These are phyloP conservation scores for Cataglyphis hispanica DNA, from an alignment of 1,140 invertebrate genomes.

Conservation along the genomic window DNA sequence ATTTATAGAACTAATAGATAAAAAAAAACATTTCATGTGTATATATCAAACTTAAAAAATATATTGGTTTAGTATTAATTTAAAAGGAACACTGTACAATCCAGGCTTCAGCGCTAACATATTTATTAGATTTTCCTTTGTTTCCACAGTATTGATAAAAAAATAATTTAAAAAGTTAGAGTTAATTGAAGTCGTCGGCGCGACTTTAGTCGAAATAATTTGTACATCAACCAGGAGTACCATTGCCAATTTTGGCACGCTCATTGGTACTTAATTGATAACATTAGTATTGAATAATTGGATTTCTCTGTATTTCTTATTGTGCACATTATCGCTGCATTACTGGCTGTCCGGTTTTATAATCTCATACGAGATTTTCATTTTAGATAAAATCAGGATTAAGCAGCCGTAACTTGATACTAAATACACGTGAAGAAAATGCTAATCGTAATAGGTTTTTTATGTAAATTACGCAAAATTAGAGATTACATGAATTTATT, in stretches of 20 bases:
- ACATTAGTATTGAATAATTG: conserved; percentile 64
- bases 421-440: neutral
- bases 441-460: conserved; percentile 6
- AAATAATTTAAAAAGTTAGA: conserved; percentile 1
- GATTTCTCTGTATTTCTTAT: conserved; percentile 6
- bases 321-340: neutral
- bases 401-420: neutral
- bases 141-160: neutral
- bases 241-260: conserved; percentile 43
- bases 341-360: neutral
- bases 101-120: neutral
- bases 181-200: conserved; percentile 20
- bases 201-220: conserved; percentile 42
- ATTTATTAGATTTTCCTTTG: neutral
- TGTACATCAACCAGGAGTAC: conserved; percentile 30
- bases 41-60: neutral
- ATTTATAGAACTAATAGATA: neutral
- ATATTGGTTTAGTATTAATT: neutral
- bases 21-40: neutral
- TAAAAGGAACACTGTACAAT: conserved; percentile 9
- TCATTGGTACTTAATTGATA: conserved; percentile 71
- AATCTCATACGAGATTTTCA: neutral
- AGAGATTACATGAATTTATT: conserved; percentile 25
- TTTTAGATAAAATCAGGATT: neutral
- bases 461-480: neutral